phyloP scores from a whole-genome alignment of 53 echinoderm and acorn worm species.

The Henricia sp. region DNA sequence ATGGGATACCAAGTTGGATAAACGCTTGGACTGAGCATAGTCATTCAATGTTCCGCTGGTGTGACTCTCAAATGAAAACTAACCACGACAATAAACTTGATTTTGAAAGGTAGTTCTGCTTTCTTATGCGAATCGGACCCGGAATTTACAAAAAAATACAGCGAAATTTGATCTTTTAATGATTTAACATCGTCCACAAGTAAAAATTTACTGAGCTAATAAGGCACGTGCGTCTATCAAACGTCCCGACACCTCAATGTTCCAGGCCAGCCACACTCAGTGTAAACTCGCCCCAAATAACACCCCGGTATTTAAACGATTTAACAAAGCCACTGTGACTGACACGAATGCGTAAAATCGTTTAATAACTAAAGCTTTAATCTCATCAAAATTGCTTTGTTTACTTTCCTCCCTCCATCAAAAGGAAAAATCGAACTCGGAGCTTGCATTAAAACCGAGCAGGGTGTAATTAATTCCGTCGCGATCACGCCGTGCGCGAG shows the following conservation, averaged over 20 bases:
- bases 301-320: conserved; percentile 48
- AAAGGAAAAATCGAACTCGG: conserved; percentile 42
- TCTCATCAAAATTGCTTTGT: conserved; percentile 45
- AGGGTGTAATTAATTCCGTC: conserved; percentile 31
- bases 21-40: conserved; percentile 23
- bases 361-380: conserved; percentile 17
- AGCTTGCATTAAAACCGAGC: background rate
- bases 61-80: background rate
- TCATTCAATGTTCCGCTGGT: too few relatives aligned
- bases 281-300: conserved; percentile 14
- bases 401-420: conserved; percentile 19
- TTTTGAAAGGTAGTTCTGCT: background rate
- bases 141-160: background rate
- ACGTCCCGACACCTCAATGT: background rate
- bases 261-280: too few relatives aligned
- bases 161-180: background rate
- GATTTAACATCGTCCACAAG: background rate
- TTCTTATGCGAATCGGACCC: background rate
- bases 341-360: conserved; percentile 33
- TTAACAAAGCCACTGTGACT: conserved; percentile 20
- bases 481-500: background rate
- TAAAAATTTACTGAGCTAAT: background rate
- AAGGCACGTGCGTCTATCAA: background rate
- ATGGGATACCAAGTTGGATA: conserved; percentile 23
- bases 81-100: background rate